A percentile compares a stretch with the other conserved stretches of the same genome.
Conservation (phyloP, 2,113 vertebrate genomes). For the Halcyon malimbica region DNA sequence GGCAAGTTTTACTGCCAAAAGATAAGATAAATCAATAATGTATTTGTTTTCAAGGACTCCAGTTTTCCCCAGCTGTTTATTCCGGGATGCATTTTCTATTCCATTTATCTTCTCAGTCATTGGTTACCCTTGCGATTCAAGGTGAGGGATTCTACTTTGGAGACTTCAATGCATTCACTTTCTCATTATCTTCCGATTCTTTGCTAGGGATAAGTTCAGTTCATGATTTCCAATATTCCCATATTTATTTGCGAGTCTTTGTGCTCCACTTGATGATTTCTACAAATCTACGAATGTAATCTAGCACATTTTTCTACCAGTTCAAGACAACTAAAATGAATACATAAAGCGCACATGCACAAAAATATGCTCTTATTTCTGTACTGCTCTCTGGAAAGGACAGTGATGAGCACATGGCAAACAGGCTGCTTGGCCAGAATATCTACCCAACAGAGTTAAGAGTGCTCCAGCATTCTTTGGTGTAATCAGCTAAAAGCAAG, state of each 20-base stretch:
- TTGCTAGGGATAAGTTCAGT: neutral
- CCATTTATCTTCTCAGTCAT: neutral
- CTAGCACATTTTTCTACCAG: neutral
- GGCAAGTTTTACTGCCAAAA: neutral
- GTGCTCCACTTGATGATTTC: neutral
- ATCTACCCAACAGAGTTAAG: neutral
- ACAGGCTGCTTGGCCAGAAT: neutral
- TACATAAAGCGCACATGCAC: neutral
- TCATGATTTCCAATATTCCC: neutral
- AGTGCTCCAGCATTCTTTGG: neutral
- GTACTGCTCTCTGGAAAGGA: neutral
- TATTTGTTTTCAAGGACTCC: neutral
- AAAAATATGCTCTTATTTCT: neutral
- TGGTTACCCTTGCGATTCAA: neutral
- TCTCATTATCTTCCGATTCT: neutral
- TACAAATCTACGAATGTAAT: neutral
- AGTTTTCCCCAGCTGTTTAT: neutral
- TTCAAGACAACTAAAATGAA: neutral
- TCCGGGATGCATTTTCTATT: neutral
- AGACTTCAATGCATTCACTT: neutral
- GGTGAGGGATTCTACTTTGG: neutral
- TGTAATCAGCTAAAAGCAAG: neutral
- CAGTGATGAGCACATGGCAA: accelerated
- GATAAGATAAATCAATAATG: neutral
- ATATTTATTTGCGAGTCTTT: neutral